A percentile compares a stretch with the other conserved stretches of the same genome.
phyloP scores from a whole-genome alignment of 2,797 vertebrate species.

The Aulostomus chinensis region DNA sequence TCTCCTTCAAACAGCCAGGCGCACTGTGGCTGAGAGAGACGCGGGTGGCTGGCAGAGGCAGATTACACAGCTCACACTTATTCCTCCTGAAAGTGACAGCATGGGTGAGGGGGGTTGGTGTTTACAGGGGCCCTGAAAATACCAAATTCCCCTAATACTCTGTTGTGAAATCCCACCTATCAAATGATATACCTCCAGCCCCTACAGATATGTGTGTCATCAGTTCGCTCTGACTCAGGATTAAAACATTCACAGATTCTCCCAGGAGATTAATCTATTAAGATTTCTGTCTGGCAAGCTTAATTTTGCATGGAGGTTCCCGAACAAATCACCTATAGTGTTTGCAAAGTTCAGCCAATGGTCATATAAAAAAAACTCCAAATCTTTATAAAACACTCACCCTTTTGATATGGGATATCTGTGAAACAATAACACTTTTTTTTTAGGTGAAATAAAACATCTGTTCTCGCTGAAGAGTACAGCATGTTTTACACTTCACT shows the following conservation, averaged over 20 bases:
- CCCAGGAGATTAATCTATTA: background rate
- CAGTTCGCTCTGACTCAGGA: constrained; percentile 37
- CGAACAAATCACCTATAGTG: background rate
- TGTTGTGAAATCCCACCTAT: constrained; percentile 29
- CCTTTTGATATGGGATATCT: constrained; percentile 1
- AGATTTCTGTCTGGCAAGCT: background rate
- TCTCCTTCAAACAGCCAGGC: constrained; percentile 58
- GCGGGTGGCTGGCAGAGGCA: constrained; percentile 66
- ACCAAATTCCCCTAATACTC: constrained; percentile 35
- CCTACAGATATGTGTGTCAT: constrained; percentile 20
- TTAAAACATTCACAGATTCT: constrained; percentile 16
- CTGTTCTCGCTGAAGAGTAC: background rate
- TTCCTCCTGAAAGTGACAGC: constrained; percentile 27
- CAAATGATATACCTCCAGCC: constrained; percentile 26
- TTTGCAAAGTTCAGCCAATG: background rate
- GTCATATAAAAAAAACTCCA: background rate
- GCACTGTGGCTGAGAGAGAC: constrained; percentile 48
- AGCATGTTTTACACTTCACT: constrained; percentile 23
- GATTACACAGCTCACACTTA: constrained; percentile 69
- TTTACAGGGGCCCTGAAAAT: constrained; percentile 46
- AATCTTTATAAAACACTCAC: background rate
- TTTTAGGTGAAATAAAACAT: background rate
- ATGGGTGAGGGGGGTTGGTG: constrained; percentile 36
- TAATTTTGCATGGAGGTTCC: background rate
- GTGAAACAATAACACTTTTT: background rate